Evolutionary conservation across 2,888 invertebrate species (phyloP), one percentile per base, ranked within the genome.

Genomic region (Hypomecis punctinalis): DNA sequence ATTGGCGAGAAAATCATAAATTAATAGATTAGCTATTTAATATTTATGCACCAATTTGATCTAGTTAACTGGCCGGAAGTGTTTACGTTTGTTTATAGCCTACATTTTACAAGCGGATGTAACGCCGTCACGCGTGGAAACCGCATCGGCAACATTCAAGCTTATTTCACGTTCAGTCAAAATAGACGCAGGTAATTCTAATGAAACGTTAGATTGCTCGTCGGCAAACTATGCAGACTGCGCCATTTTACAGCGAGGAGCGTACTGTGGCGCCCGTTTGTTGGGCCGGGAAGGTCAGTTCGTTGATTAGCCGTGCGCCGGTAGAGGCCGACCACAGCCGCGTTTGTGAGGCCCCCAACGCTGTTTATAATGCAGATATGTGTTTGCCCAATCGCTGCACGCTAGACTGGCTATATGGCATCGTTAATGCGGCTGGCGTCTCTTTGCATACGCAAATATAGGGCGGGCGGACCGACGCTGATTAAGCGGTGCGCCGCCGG

Each of bases 311-410:
- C 88, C 85, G 87, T 84, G 89, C 84, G 82, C 88, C 89, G 88
- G 89, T 89, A 90, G 89, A 92, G 91, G 91, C 89, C 87, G 84
- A 92, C 93, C 92, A 89, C 93, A 91, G 83, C 89, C 90, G 88
- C 91, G 93, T 91, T 93, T 92, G 93, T 90, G 88, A 88, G 71
- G 83, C 86, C 85, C 87, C 89, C 88, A 63, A 84, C 85, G 88
- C 90, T 93, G 93, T 93, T 93, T 93, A 93, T 93, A 93, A 93
- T 93, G 93, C 93, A 93, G 93, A 93, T 93, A 93, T 93, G 91
- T 93, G 93, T 93, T 92, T 92, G 93, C 92, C 90, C 91, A 92
- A 92, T 93, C 91, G 89, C 86, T 89, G 90, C 91, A 92, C 88
- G 93, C 89, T 91, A 89, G 89, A 91, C 88, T 90, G 91, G 89